Evolutionary conservation across 2,113 vertebrate genomes (phyloP).

Genomic region (Microtus pennsylvanicus): DNA sequence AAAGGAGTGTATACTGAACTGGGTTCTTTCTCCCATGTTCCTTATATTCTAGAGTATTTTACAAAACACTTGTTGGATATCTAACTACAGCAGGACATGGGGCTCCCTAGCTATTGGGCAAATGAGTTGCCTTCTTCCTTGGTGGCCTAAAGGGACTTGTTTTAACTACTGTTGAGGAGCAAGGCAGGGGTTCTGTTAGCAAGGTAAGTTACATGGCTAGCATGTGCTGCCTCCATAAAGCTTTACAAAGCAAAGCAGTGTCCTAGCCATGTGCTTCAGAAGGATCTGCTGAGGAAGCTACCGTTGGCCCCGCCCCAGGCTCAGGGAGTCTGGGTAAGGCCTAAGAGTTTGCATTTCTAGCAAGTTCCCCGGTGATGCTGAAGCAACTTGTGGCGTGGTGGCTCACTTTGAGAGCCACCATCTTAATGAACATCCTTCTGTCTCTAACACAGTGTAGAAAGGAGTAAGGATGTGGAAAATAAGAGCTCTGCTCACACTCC

Average conservation of each 20-base stretch:
- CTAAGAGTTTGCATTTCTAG: background rate
- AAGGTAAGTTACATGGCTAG: background rate
- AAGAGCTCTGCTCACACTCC: background rate
- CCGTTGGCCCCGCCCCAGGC: background rate
- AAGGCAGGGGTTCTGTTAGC: background rate
- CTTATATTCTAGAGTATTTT: background rate
- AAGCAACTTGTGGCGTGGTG: fast-evolving
- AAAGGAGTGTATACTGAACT: background rate
- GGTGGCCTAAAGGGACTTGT: background rate
- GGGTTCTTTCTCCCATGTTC: background rate
- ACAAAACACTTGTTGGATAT: background rate
- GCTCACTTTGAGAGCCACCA: background rate
- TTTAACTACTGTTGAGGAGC: background rate
- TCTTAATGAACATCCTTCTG: background rate
- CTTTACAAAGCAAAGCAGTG: background rate
- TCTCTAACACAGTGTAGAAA: background rate
- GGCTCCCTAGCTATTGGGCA: background rate
- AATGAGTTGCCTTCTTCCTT: background rate
- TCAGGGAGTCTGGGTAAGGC: background rate
- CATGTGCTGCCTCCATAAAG: background rate
- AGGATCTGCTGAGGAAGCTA: background rate
- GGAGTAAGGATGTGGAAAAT: fast-evolving
- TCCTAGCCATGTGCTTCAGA: background rate
- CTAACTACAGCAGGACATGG: background rate
- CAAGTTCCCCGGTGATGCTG: background rate